Evolutionary conservation across 2,888 invertebrate species (phyloP).

Genomic region (Nomada fabriciana): DNA sequence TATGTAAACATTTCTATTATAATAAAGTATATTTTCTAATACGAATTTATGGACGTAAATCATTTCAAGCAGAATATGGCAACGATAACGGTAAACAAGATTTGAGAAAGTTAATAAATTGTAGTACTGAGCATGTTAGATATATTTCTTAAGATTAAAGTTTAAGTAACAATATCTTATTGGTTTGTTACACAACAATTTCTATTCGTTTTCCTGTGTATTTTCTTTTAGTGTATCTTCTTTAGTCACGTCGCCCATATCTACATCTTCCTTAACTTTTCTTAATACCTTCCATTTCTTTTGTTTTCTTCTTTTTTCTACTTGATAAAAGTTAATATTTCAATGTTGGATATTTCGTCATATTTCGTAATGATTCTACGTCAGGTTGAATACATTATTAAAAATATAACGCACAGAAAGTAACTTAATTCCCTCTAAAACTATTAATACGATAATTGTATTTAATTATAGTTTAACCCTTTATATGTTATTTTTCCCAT

Average conservation of each 20-base stretch:
- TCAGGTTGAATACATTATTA: too few relatives aligned
- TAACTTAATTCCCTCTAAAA: too few relatives aligned
- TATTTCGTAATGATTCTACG: too few relatives aligned
- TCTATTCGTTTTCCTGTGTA: background rate
- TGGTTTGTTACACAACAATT: background rate
- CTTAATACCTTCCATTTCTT: background rate
- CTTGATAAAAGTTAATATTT: background rate
- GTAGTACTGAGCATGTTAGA: background rate
- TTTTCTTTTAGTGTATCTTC: background rate
- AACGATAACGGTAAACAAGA: too few relatives aligned
- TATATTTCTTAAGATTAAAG: background rate
- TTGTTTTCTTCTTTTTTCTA: conserved; percentile 8
- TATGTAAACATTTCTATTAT: conserved; percentile 63
- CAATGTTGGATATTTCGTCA: background rate
- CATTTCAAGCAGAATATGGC: conserved; percentile 18
- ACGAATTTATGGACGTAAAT: conserved; percentile 33
- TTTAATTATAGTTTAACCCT: too few relatives aligned
- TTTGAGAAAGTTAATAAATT: background rate
- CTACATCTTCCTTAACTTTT: conserved; percentile 7
- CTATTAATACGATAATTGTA: too few relatives aligned
- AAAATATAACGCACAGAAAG: too few relatives aligned
- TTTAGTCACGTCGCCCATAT: background rate
- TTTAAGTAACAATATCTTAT: background rate
- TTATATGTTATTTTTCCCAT: too few relatives aligned
- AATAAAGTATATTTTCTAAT: conserved; percentile 69